Evolutionary conservation across 2,888 invertebrate genomes (phyloP).

Genomic region (Romanomermis culicivorax): DNA sequence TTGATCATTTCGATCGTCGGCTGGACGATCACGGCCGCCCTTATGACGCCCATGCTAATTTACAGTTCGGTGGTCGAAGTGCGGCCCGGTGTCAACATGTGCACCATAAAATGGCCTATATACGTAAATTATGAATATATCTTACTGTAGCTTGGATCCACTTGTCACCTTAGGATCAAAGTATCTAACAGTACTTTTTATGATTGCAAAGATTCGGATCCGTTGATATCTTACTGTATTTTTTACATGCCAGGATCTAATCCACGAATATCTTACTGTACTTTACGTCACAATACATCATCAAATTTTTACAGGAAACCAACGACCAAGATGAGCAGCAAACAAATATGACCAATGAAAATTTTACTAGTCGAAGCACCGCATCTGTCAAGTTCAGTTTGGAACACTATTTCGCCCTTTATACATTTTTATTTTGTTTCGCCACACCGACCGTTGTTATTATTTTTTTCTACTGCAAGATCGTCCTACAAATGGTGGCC

Average conservation of each 20-base stretch:
- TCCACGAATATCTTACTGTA: too few relatives aligned
- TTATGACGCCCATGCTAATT: constrained; percentile 3
- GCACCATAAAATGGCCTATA: background rate
- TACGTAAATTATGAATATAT: too few relatives aligned
- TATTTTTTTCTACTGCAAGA: background rate
- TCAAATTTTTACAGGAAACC: too few relatives aligned
- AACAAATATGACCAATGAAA: background rate
- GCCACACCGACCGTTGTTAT: background rate
- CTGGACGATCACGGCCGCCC: background rate
- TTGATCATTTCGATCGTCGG: background rate
- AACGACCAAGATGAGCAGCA: too few relatives aligned
- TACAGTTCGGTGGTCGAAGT: constrained; percentile 2
- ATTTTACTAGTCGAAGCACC: background rate
- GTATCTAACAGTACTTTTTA: too few relatives aligned
- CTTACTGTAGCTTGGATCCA: too few relatives aligned
- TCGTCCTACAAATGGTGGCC: background rate
- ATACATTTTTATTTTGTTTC: constrained; percentile 2
- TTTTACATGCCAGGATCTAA: too few relatives aligned
- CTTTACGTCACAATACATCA: too few relatives aligned
- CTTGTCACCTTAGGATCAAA: too few relatives aligned
- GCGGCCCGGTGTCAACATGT: background rate
- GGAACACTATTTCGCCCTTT: background rate
- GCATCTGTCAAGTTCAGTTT: background rate
- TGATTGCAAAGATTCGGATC: too few relatives aligned
- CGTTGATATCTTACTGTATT: too few relatives aligned